These are phyloP conservation scores for Eupithecia abbreviata DNA, from an alignment of 2,888 invertebrate species.

Conservation along the genomic window DNA sequence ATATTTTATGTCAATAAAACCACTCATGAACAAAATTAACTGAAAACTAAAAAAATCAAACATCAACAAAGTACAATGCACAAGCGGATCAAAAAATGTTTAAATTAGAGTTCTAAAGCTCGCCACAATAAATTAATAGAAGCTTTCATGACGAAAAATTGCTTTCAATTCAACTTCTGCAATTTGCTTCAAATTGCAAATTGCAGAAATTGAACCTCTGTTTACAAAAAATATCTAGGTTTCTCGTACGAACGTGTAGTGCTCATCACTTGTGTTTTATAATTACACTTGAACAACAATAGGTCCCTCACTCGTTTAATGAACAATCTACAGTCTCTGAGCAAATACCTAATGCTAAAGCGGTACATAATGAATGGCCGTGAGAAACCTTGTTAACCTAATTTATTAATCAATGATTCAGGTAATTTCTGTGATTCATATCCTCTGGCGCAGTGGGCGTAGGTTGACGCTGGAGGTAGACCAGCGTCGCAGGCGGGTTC, in stretches of 20 bases:
- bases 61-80: no score
- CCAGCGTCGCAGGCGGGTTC: no score
- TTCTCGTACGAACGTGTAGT: neutral
- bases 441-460: no score
- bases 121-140: no score
- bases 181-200: neutral
- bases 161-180: no score
- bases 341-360: neutral
- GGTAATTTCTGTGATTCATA: neutral
- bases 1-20: no score
- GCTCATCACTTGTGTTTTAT: neutral
- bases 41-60: no score
- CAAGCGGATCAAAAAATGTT: no score
- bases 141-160: no score
- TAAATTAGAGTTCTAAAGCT: no score
- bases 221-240: neutral
- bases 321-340: neutral
- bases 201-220: neutral
- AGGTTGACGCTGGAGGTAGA: no score
- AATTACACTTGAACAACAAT: neutral
- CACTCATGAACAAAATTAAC: no score
- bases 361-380: neutral
- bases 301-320: neutral
- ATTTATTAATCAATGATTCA: neutral
- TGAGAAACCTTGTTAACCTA: conserved; percentile 3